Base-by-base conservation (phyloP, 1,140 invertebrate genomes). In the Matsumurasca onukii region DNA sequence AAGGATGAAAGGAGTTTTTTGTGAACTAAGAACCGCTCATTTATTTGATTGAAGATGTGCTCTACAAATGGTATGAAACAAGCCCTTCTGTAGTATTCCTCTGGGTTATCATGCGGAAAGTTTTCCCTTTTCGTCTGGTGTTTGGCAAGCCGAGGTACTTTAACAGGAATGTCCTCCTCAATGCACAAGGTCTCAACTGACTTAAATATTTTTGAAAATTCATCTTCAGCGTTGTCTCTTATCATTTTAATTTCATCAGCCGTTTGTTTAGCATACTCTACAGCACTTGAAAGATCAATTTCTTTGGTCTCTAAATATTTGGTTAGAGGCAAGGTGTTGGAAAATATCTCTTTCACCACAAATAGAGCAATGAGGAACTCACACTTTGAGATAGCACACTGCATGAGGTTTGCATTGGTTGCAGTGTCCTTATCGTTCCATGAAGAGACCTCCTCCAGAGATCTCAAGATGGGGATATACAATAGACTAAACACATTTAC, bases 341-440 rank as follows among this genome's bases (percentile, higher is more conserved):
- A 29, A 61, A 61, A 61, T 31, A 61, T 61, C 24, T 61, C 30
- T 20, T 61, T 61, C 30, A 61, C 30, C 30, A 61, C 57, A 3
- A 25, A 9, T 3, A 61, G 29, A 2, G 57, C 25, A 9, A 61
- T 27, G 30, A 61, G 25, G 57, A 61, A 61, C 57, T 61, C 57
- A 61, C 15, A 3, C 24, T 61, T 61, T 5, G 9, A 27, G 2
- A 61, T 2, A 3, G 57, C 29, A 31, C 57, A 61, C 2, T 25
- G 57, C 24, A 61, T 12, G 3, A 61, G 25, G 30, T 61, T 9
- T 12, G 57, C 57, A 27, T 31, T 61, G 13, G 57, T 2, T 3
- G 24, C 30, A 30, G 49, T 61, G 30, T 67, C 65, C 25, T 61
- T 57, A 67, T 67, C 65, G 24, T 20, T 3, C 55, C 51, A 67